phyloP scores from a whole-genome alignment of 1,140 invertebrate genomes.

The Ceratitis capitata region DNA sequence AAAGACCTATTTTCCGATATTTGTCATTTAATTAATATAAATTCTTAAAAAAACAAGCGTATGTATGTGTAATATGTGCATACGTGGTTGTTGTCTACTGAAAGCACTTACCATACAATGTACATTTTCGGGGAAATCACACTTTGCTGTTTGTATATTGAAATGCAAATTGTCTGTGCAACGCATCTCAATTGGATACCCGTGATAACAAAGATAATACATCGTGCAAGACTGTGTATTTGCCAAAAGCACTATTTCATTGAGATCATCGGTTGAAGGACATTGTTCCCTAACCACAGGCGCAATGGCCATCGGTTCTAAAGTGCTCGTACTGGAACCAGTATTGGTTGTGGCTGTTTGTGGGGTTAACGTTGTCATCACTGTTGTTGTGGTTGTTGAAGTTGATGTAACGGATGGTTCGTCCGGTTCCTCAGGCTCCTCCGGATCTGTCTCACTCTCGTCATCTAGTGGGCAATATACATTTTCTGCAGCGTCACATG shows the following conservation, averaged over 20 bases:
- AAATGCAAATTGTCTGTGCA: conserved; percentile 58
- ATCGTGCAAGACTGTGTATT: conserved; percentile 53
- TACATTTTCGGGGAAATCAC: conserved; percentile 56
- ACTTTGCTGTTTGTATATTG: conserved; percentile 52
- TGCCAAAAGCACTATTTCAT: conserved; percentile 55
- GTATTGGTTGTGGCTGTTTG: not conserved
- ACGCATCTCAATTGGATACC: conserved; percentile 59
- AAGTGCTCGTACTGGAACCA: not conserved
- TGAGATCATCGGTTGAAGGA: conserved; percentile 56
- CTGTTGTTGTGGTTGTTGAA: conserved; percentile 26
- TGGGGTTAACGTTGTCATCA: not conserved
- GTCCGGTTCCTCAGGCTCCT: conserved; percentile 39
- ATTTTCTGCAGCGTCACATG: conserved; percentile 52
- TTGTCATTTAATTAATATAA: too few relatives aligned
- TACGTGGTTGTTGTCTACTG: too few relatives aligned
- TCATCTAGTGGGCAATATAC: conserved; percentile 57
- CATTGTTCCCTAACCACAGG: conserved; percentile 51
- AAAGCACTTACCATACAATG: conserved; percentile 54
- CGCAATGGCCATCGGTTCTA: not conserved
- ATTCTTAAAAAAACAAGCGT: too few relatives aligned
- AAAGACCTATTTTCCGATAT: too few relatives aligned
- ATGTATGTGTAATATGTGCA: not conserved
- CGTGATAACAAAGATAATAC: conserved; percentile 60
- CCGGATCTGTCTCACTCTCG: conserved; percentile 47
- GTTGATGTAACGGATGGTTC: not conserved